These are phyloP conservation scores for Microplitis manilae DNA, from an alignment of 2,888 invertebrate genomes.

Conservation along the genomic window DNA sequence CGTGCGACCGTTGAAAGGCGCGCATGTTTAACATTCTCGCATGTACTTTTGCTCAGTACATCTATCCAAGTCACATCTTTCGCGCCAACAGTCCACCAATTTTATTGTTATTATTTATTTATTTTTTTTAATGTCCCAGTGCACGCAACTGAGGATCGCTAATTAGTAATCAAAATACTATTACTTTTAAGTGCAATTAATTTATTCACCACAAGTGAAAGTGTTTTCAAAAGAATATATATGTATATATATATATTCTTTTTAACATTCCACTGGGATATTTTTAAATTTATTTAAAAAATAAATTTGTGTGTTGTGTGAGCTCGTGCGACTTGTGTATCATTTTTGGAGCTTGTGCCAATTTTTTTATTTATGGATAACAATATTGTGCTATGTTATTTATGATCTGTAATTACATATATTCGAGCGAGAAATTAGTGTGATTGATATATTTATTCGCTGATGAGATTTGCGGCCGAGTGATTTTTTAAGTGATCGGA, in stretches of 20 bases:
- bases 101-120: neutral
- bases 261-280: neutral
- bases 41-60: conserved; percentile 34
- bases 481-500: neutral
- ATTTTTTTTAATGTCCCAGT: neutral
- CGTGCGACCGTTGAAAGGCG: conserved; percentile 70
- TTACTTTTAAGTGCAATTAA: neutral
- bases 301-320: neutral
- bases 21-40: conserved; percentile 51
- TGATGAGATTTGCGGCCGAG: neutral
- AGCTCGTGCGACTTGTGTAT: neutral
- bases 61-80: conserved; percentile 9
- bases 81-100: conserved; percentile 24
- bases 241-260: neutral
- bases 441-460: neutral
- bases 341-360: neutral
- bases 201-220: neutral
- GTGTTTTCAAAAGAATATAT: neutral
- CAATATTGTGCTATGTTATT: neutral
- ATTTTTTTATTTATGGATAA: neutral
- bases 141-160: neutral
- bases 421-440: neutral
- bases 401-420: neutral
- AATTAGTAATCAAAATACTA: neutral
- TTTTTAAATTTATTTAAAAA: neutral